Percentiles rank a stretch among this genome's conserved stretches.
Conservation (phyloP, 2,113 vertebrate genomes). For the Dipodomys ordii region DNA sequence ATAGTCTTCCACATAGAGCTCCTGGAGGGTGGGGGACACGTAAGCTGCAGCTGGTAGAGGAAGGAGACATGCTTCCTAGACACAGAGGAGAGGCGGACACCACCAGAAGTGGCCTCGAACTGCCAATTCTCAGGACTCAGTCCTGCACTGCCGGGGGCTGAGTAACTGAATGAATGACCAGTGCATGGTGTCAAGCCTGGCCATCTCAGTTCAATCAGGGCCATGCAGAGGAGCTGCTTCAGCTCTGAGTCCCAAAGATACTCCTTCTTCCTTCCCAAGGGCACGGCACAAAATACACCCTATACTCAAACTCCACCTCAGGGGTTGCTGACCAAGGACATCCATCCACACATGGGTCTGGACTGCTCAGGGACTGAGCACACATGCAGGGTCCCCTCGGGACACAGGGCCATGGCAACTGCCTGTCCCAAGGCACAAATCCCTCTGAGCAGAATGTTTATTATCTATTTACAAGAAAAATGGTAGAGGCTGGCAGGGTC, state of each 20-base stretch:
- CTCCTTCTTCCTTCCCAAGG: not conserved
- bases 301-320: not conserved
- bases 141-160: no score
- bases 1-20: constrained; percentile 96
- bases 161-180: not conserved
- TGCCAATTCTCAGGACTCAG: not conserved
- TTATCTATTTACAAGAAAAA: not conserved
- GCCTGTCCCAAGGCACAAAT: no score
- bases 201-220: rapidly evolving
- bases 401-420: not conserved
- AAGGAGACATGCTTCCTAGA: not conserved
- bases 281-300: not conserved
- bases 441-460: not conserved
- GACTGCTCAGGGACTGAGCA: not conserved
- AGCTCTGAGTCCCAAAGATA: not conserved
- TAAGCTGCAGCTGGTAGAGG: not conserved
- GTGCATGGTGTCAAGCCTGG: no score
- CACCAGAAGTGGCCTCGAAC: not conserved
- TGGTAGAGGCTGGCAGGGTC: not conserved
- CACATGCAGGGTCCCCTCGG: not conserved
- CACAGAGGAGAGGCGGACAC: not conserved
- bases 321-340: not conserved
- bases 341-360: not conserved
- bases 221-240: not conserved
- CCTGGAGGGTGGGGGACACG: constrained; percentile 82